A percentile compares a stretch with the other conserved stretches of the same genome.
Conservation (phyloP, 2,888 invertebrate genomes). For the Gymnosoma rotundatum region DNA sequence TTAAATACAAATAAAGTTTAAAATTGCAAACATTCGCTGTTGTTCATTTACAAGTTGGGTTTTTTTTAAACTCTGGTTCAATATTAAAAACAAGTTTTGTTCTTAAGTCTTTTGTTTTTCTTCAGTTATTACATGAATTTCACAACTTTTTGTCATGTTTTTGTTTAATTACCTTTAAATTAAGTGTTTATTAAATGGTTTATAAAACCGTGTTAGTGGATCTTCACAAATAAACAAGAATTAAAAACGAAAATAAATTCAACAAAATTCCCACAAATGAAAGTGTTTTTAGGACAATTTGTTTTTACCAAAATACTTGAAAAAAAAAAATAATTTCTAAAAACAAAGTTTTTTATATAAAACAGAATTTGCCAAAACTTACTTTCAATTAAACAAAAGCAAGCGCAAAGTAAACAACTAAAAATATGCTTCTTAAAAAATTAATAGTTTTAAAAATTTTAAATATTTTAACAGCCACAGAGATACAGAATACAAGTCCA, state of each 20-base stretch:
- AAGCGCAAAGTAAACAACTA: slow-evolving; percentile 42
- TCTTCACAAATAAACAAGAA: slow-evolving; percentile 18
- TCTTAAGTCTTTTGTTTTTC: slow-evolving; percentile 29
- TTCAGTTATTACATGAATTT: background rate
- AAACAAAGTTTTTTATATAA: slow-evolving; percentile 35
- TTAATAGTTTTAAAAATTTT: slow-evolving; percentile 34
- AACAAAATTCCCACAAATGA: slow-evolving; percentile 46
- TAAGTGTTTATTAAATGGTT: slow-evolving; percentile 27
- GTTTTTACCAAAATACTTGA: slow-evolving; percentile 25
- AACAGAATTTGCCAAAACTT: slow-evolving; percentile 22
- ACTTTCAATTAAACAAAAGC: slow-evolving; percentile 50
- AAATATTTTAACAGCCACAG: slow-evolving; percentile 20
- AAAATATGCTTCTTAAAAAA: slow-evolving; percentile 27
- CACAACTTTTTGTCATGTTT: background rate
- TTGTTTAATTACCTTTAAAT: background rate
- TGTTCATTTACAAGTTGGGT: background rate
- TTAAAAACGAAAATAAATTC: background rate
- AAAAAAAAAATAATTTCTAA: background rate
- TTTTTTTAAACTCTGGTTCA: background rate
- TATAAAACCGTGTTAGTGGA: slow-evolving; percentile 57
- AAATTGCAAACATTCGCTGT: background rate
- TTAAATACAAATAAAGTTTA: too few relatives aligned
- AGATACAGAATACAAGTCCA: slow-evolving; percentile 8
- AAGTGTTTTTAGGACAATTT: slow-evolving; percentile 57
- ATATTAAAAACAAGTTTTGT: slow-evolving; percentile 17